Evolutionary conservation across 2,797 vertebrate genomes (phyloP).

Genomic region (Pangasius djambal): DNA sequence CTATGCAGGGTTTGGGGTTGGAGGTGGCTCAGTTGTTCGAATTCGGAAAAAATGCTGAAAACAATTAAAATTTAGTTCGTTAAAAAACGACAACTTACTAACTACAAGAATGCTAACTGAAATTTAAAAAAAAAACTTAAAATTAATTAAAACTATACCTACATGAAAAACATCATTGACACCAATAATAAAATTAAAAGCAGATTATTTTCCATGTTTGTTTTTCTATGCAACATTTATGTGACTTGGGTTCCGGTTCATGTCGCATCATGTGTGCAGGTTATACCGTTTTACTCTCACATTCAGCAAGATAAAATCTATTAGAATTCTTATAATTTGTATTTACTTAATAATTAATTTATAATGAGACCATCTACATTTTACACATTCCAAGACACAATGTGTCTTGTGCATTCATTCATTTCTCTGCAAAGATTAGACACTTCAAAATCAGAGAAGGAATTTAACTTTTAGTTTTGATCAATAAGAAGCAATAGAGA

Average conservation of each 20-base stretch:
- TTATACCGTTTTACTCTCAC: background rate
- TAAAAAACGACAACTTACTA: background rate
- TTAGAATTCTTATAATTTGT: background rate
- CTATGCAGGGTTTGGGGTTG: constrained; percentile 14
- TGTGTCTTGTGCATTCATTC: background rate
- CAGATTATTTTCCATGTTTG: background rate
- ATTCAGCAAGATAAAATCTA: background rate
- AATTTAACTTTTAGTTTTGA: background rate
- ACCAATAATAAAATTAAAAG: background rate
- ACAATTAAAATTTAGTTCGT: background rate
- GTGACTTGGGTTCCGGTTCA: background rate
- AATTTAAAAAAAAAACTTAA: background rate
- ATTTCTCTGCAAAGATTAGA: background rate
- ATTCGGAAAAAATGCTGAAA: background rate
- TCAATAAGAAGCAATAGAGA: background rate
- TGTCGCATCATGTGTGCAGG: background rate
- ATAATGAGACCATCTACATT: background rate
- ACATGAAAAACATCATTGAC: background rate
- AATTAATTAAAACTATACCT: background rate
- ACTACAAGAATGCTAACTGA: background rate
- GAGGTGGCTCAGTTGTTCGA: background rate
- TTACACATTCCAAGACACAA: background rate
- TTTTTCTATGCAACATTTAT: background rate
- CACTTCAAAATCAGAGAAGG: background rate
- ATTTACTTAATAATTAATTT: background rate